phyloP scores from a whole-genome alignment of 2,888 invertebrate genomes.

The Glaucopsyche alexis region DNA sequence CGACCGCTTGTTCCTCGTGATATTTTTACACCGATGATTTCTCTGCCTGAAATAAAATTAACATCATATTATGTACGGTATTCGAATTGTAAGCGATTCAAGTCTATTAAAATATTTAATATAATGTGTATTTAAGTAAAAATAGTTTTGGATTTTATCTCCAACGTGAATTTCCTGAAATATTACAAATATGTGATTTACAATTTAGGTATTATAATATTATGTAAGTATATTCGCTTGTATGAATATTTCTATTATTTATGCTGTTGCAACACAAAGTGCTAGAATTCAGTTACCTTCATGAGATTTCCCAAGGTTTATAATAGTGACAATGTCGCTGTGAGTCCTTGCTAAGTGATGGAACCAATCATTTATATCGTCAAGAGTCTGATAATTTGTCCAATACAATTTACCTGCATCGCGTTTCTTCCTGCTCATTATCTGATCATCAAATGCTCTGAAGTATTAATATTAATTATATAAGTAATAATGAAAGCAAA shows the following conservation, averaged over 20 bases:
- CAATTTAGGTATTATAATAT: too few species aligned
- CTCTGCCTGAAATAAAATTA: slow-evolving; percentile 58
- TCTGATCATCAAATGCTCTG: slow-evolving; percentile 65
- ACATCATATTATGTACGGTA: not conserved
- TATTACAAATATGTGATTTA: too few species aligned
- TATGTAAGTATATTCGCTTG: not conserved
- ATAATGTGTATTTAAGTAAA: too few species aligned
- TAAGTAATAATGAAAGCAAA: too few species aligned
- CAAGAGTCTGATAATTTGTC: slow-evolving; percentile 63
- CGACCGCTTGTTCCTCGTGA: slow-evolving; percentile 52
- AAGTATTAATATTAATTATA: slow-evolving; percentile 33
- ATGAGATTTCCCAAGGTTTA: slow-evolving; percentile 68
- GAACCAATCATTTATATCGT: slow-evolving; percentile 79
- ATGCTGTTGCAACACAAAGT: not conserved
- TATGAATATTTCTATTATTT: not conserved
- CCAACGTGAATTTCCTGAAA: too few species aligned
- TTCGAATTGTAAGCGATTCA: not conserved
- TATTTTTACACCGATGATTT: slow-evolving; percentile 72
- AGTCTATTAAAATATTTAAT: too few species aligned
- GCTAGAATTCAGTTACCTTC: slow-evolving; percentile 54
- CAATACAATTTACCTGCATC: slow-evolving; percentile 52
- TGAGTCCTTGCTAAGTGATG: slow-evolving; percentile 51
- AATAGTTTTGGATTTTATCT: too few species aligned
- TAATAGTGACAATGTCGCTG: slow-evolving; percentile 55
- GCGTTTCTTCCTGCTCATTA: slow-evolving; percentile 55